phyloP scores from a whole-genome alignment of 2,888 invertebrate genomes.

The Rambutsinella grinnellia region DNA sequence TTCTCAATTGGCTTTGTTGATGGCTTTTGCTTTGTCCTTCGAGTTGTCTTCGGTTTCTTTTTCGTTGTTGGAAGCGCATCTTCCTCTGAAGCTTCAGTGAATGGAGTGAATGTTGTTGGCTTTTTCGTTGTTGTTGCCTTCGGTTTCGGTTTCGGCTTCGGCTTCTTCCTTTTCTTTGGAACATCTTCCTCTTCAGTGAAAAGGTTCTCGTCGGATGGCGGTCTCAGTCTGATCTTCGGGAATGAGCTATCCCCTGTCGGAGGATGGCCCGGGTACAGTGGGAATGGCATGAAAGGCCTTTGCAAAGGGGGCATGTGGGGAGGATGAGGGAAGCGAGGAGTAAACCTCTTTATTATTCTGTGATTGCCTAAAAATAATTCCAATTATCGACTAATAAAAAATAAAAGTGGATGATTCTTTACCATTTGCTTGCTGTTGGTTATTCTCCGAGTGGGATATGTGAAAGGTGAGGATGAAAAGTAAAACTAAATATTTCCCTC shows the following conservation, averaged over 20 bases:
- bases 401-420: too few species aligned
- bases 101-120: background rate
- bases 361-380: too few species aligned
- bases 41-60: constrained; percentile 3
- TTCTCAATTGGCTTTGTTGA: background rate
- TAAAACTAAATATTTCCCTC: too few species aligned
- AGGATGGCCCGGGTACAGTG: constrained; percentile 3
- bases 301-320: constrained; percentile 28
- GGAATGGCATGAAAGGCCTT: constrained; percentile 23
- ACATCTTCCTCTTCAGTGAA: background rate
- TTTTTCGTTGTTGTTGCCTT: background rate
- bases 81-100: background rate
- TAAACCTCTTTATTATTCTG: constrained; percentile 33
- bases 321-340: constrained; percentile 13
- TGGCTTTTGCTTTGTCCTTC: background rate
- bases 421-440: too few species aligned
- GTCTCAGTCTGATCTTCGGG: background rate
- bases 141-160: background rate
- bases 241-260: background rate
- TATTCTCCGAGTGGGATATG: too few species aligned
- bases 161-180: background rate
- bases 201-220: background rate
- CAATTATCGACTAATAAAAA: too few species aligned
- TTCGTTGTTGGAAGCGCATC: constrained; percentile 1
- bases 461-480: too few species aligned